Percentiles rank a stretch among this genome's conserved stretches.
Evolutionary conservation across 2,888 invertebrate genomes (phyloP).

Genomic region (Phaonia tiefii): DNA sequence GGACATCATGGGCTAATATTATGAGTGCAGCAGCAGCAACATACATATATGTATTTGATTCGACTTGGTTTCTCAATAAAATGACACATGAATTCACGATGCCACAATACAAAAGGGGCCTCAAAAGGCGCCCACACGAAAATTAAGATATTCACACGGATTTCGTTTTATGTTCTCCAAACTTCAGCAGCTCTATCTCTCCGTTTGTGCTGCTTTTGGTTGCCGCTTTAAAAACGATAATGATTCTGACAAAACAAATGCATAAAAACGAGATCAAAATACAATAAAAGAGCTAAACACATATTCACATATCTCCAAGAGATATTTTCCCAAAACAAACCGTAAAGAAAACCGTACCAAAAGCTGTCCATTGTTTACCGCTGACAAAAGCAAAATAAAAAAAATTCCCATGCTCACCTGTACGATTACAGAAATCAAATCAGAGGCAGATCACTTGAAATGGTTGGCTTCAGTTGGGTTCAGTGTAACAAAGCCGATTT

Average conservation of each 20-base stretch:
- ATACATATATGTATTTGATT: constrained; percentile 26
- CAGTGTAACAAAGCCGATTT: constrained; percentile 51
- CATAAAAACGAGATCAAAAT: constrained; percentile 63
- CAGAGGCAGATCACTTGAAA: constrained; percentile 47
- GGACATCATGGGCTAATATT: constrained; percentile 20
- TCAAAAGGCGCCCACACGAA: constrained; percentile 65
- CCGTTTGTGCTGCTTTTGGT: neutral
- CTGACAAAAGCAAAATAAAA: constrained; percentile 25
- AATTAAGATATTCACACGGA: constrained; percentile 63
- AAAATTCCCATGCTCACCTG: constrained; percentile 64
- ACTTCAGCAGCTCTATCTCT: too few species aligned
- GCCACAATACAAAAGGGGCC: constrained; percentile 42
- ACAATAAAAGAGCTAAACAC: constrained; percentile 55
- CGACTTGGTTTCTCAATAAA: constrained; percentile 52
- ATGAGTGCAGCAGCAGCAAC: neutral
- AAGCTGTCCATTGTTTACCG: constrained; percentile 53
- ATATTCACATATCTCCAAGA: constrained; percentile 30
- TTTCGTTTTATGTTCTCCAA: neutral
- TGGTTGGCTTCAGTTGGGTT: constrained; percentile 15
- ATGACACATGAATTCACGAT: constrained; percentile 52
- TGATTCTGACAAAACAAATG: constrained; percentile 58
- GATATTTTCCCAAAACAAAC: constrained; percentile 26
- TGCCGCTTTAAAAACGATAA: constrained; percentile 44
- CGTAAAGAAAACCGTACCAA: constrained; percentile 44
- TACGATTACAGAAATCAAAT: constrained; percentile 42